These are phyloP conservation scores for Coptotermes formosanus DNA, from an alignment of 1,140 invertebrate species.

Conservation along the genomic window DNA sequence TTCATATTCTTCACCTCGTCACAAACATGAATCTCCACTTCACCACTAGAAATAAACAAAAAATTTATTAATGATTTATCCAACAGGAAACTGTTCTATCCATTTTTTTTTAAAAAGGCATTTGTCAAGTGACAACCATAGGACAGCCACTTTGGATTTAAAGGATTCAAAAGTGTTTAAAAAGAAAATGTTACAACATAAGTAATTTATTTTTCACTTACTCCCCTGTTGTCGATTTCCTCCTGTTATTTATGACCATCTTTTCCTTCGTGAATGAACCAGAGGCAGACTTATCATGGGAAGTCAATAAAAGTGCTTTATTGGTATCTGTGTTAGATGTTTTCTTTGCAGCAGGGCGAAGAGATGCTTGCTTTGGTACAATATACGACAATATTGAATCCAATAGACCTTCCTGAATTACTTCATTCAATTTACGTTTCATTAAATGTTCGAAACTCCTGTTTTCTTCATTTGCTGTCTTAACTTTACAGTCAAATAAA, in stretches of 20 bases:
- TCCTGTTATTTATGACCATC: not conserved
- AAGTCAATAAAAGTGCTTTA: not conserved
- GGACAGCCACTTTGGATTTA: no score
- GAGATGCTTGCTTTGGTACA: slow-evolving; percentile 33
- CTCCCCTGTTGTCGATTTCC: not conserved
- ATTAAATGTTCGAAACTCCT: slow-evolving; percentile 40
- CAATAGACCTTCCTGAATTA: slow-evolving; percentile 40
- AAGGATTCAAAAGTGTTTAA: no score
- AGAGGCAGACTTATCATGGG: not conserved
- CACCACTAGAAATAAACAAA: slow-evolving; percentile 54
- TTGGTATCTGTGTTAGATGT: not conserved
- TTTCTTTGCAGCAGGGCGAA: not conserved
- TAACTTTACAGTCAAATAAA: not conserved
- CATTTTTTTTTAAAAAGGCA: not conserved
- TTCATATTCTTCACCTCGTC: slow-evolving; percentile 84
- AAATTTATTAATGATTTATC: not conserved
- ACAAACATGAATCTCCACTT: slow-evolving; percentile 84
- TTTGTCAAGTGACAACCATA: not conserved
- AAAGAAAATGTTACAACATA: no score
- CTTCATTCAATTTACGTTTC: slow-evolving; percentile 55
- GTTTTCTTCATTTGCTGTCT: not conserved
- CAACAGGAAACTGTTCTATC: not conserved
- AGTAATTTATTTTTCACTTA: not conserved
- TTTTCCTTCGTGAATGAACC: not conserved
- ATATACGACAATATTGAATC: slow-evolving; percentile 42